Base-by-base conservation (phyloP, 2,888 invertebrate species). In the Eupelmus urozonus region DNA sequence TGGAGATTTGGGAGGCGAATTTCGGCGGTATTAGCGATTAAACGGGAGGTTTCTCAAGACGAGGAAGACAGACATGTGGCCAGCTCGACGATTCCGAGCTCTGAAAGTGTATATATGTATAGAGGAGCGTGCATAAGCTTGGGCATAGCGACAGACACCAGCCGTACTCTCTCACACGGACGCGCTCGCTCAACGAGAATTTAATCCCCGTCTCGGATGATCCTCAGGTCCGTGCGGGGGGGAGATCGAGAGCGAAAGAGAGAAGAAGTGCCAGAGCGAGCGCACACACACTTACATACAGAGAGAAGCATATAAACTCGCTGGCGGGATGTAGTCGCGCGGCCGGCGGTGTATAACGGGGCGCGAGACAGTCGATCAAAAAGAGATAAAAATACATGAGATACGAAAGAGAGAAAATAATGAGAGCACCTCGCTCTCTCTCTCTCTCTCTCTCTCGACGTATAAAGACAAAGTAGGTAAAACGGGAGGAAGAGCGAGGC, bases 391-490 rank as follows among this genome's bases (percentile, higher is more conserved):
- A 34, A 42, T 34, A 55, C 67, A 60, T 40, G 60, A 60, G 60
- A 60, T 60, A 45, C 49, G 51, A 49, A 23, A 42, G 40, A 18
- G 70, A 70, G 59, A 11, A 70, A 70, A 59, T 45, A 45, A 45
- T 49, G 45, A 59, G 70, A 57, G 70, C 40, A 57, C n/a, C n/a
- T n/a, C n/a, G n/a, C n/a, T n/a, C n/a, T n/a, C n/a, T n/a, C n/a
- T n/a, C n/a, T n/a, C n/a, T n/a, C n/a, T n/a, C n/a, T n/a, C n/a
- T n/a, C n/a, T n/a, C n/a, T n/a, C n/a, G n/a, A 45, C 40, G 18
- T 23, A 65, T 18, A n/a, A 42, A 63, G 45, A 63, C 49, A 63
- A 63, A 63, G 63, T 67, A 69, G 69, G 69, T 69, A 57, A 69
- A 69, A 59, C 57, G 27, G 42, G 67, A 29, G 29, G 59, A 29